A percentile compares a stretch with the other conserved stretches of the same genome.
Evolutionary conservation across 2,113 vertebrate species (phyloP).

Genomic region (Leucosticte australis): DNA sequence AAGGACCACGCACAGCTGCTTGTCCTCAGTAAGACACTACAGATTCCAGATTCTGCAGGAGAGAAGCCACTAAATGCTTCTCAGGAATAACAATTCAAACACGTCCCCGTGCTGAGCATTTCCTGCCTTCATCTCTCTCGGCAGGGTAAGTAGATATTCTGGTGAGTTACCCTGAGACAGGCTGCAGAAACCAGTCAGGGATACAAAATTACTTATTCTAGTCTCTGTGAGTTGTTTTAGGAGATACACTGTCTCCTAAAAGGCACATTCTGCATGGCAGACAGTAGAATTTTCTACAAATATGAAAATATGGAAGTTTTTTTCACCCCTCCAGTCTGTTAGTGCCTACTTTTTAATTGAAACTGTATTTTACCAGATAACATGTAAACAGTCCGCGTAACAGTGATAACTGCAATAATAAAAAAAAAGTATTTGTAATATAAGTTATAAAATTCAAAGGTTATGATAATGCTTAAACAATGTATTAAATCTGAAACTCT

Average conservation of each 20-base stretch:
- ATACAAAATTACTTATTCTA: background rate
- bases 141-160: rapidly evolving
- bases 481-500: background rate
- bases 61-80: background rate
- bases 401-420: background rate
- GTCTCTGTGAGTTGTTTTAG: background rate
- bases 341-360: background rate
- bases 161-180: rapidly evolving
- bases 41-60: background rate
- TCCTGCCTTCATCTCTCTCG: background rate
- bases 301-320: background rate
- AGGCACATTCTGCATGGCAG: background rate
- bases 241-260: background rate
- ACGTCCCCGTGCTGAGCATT: background rate
- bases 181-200: background rate
- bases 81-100: background rate
- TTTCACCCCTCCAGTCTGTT: background rate
- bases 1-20: background rate
- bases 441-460: background rate
- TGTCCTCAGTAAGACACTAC: background rate
- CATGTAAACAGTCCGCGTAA: background rate
- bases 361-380: background rate
- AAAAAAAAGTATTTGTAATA: background rate
- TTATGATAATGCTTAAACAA: background rate
- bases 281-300: background rate